Percentiles rank a stretch among this genome's conserved stretches.
Evolutionary conservation across 1,140 invertebrate genomes (phyloP).

Genomic region (Lithobius niger): DNA sequence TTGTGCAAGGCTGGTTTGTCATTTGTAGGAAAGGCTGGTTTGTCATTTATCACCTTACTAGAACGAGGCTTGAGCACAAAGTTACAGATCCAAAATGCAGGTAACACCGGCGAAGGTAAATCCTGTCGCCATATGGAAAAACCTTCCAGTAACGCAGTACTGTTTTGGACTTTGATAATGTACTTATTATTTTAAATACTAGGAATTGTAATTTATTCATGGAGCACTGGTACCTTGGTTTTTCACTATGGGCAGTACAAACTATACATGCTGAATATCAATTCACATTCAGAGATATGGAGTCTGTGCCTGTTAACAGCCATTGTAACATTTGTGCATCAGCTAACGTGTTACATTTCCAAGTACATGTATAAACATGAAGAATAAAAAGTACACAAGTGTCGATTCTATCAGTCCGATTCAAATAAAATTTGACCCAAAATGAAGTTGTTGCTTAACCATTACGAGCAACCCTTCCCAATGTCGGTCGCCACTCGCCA

Average conservation of each 20-base stretch:
- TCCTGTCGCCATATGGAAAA: conserved; percentile 13
- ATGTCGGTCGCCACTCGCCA: no score
- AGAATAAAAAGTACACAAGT: no score
- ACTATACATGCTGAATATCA: conserved; percentile 4
- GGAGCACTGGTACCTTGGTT: conserved; percentile 14
- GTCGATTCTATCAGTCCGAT: no score
- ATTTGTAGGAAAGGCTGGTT: neutral
- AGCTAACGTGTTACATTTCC: no score
- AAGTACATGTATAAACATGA: no score
- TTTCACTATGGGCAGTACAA: conserved; percentile 15
- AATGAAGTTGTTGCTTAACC: no score
- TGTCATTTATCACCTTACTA: conserved; percentile 14
- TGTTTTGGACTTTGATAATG: conserved; percentile 12
- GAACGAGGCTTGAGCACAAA: conserved; percentile 14
- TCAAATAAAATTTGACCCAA: no score
- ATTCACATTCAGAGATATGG: conserved; percentile 18
- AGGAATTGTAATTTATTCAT: conserved; percentile 13
- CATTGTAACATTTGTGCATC: no score
- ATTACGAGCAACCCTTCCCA: no score
- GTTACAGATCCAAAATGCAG: conserved; percentile 7
- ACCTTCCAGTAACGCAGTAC: conserved; percentile 14
- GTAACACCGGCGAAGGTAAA: neutral
- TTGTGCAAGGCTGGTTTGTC: neutral
- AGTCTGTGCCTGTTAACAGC: conserved; percentile 7
- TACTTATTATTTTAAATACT: conserved; percentile 12